Conservation (phyloP, 2,113 vertebrate genomes). For the Garra rufa region DNA sequence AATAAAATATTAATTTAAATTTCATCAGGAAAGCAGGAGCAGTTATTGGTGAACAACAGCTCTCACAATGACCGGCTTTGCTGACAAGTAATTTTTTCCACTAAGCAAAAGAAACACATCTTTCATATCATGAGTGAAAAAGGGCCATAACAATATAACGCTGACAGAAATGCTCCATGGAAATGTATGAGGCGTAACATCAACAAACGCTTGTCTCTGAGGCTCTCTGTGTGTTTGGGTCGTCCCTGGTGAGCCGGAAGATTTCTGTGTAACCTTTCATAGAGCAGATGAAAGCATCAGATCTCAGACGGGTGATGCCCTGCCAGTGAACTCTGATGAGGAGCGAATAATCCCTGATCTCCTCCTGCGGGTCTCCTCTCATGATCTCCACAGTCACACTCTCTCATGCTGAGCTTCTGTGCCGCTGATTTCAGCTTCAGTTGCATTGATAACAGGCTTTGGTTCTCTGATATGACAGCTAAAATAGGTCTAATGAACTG, state of each 20-base stretch:
- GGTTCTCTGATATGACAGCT: not conserved
- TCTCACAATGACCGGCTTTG: not conserved
- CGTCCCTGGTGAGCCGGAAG: not conserved
- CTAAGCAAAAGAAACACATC: not conserved
- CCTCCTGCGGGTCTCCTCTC: not conserved
- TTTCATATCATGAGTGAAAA: not conserved
- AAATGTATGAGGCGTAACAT: not conserved
- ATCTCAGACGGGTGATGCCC: slow-evolving; percentile 29
- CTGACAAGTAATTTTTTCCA: not conserved
- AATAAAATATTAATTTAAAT: too few relatives aligned
- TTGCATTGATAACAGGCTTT: not conserved
- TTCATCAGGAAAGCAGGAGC: not conserved
- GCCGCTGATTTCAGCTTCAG: not conserved
- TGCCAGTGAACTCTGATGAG: slow-evolving; percentile 42
- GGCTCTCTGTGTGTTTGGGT: not conserved
- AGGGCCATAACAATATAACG: not conserved
- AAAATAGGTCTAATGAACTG: not conserved
- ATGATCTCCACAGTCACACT: not conserved
- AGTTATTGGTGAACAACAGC: not conserved
- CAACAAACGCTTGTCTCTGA: not conserved
- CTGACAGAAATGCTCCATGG: not conserved
- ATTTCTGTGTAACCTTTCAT: slow-evolving; percentile 49
- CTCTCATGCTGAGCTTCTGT: not conserved
- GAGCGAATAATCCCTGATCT: not conserved
- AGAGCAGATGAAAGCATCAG: slow-evolving; percentile 52